Evolutionary conservation across 2,888 invertebrate genomes (phyloP).

Genomic region (Bugulina stolonifera): DNA sequence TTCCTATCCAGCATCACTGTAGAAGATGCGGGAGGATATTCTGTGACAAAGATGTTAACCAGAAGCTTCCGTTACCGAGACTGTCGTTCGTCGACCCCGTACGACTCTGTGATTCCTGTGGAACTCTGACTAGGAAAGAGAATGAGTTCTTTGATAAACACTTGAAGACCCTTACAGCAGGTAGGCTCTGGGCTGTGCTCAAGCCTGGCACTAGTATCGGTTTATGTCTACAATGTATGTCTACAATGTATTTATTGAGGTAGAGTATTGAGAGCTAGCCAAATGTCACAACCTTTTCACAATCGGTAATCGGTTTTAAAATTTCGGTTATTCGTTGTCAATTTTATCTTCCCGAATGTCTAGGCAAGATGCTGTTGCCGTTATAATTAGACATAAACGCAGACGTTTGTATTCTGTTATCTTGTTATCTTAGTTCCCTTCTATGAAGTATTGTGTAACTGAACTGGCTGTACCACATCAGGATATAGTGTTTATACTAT

Average conservation of each 20-base stretch:
- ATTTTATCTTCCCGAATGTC: no score
- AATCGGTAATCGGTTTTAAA: no score
- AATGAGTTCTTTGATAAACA: constrained; percentile 56
- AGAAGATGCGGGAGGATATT: constrained; percentile 56
- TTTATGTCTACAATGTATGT: background rate
- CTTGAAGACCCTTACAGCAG: constrained; percentile 52
- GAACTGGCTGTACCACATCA: no score
- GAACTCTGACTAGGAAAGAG: constrained; percentile 51
- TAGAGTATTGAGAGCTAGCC: background rate
- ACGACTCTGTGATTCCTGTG: constrained; percentile 53
- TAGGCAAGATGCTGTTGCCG: no score
- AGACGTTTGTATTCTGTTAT: no score
- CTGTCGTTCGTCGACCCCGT: constrained; percentile 59
- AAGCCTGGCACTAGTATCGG: no score
- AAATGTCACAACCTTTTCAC: background rate
- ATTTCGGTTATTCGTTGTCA: no score
- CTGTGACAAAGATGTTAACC: constrained; percentile 54
- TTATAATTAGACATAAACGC: no score
- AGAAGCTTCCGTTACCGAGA: constrained; percentile 52
- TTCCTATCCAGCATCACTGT: constrained; percentile 55
- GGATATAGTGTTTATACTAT: no score
- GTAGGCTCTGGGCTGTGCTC: no score
- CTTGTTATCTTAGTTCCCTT: no score
- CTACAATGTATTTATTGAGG: background rate
- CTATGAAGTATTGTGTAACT: no score